Evolutionary conservation across 2,113 vertebrate species (phyloP).

Genomic region (Pterocles burchelli): DNA sequence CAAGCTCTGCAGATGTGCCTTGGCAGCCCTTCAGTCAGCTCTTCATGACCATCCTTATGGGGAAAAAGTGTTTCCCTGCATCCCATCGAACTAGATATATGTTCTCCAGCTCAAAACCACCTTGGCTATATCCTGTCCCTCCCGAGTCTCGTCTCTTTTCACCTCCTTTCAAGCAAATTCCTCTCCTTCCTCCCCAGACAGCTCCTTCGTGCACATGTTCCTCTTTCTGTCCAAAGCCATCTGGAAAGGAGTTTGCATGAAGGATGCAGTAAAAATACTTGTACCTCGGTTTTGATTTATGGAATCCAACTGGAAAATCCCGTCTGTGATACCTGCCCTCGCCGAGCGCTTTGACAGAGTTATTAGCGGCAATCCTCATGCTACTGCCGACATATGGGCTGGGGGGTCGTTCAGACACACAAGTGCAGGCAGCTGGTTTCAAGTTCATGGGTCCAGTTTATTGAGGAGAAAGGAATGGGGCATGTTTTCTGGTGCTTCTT

Average conservation of each 20-base stretch:
- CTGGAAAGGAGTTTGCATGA: slow-evolving; percentile 5
- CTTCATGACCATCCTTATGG: background rate
- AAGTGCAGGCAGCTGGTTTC: background rate
- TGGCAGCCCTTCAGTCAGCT: background rate
- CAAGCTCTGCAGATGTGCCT: background rate
- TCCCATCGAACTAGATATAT: accelerated
- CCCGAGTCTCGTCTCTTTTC: background rate
- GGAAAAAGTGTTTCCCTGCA: background rate
- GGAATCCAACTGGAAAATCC: background rate
- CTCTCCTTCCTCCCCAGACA: background rate
- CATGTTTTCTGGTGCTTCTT: background rate
- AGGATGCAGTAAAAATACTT: background rate
- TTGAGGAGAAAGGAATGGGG: background rate
- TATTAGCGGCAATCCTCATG: background rate
- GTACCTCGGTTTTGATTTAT: slow-evolving; percentile 25
- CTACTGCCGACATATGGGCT: background rate
- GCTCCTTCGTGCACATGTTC: background rate
- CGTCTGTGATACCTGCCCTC: background rate
- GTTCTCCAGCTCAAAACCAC: background rate
- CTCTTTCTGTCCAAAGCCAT: background rate
- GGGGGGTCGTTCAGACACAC: background rate
- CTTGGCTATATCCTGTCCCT: background rate
- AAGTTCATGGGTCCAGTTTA: background rate
- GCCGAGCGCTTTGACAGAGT: background rate
- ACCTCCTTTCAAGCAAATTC: background rate